A percentile compares a stretch with the other conserved stretches of the same genome.
Conservation (phyloP, 2,888 invertebrate species). For the Amphipyra tragopoginis region DNA sequence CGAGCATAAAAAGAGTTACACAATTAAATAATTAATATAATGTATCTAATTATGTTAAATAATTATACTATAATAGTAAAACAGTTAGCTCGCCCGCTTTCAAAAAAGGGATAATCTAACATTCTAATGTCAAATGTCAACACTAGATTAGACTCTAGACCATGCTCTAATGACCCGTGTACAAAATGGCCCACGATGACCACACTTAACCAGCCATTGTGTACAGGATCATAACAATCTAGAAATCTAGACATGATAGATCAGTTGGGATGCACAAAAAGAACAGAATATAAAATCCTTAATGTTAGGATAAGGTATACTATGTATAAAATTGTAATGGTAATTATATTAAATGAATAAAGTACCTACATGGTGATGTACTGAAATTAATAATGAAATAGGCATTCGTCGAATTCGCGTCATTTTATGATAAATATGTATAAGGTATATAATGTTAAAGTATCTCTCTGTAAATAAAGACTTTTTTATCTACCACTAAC, state of each 20-base stretch:
- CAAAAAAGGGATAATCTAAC: constrained; percentile 50
- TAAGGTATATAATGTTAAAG: too few relatives aligned
- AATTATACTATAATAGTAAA: constrained; percentile 32
- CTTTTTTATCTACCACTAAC: too few relatives aligned
- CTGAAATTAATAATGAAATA: too few relatives aligned
- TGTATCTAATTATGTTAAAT: constrained; percentile 27
- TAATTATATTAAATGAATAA: constrained; percentile 7
- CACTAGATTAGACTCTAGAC: constrained; percentile 63
- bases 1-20: constrained; percentile 45
- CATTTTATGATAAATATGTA: too few relatives aligned
- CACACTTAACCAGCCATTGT: constrained; percentile 7
- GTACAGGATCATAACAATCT: constrained; percentile 17
- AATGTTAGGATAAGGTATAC: constrained; percentile 7
- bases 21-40: constrained; percentile 25
- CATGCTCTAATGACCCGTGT: constrained; percentile 72
- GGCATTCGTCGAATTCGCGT: too few relatives aligned
- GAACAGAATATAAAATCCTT: constrained; percentile 25
- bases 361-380: neutral
- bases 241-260: constrained; percentile 42
- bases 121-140: constrained; percentile 55
- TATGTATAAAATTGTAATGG: constrained; percentile 15
- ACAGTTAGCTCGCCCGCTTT: constrained; percentile 82
- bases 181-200: constrained; percentile 46
- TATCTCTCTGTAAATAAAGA: too few relatives aligned
- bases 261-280: constrained; percentile 32